These are phyloP conservation scores for Helicolenus hilgendorfi DNA, from an alignment of 2,797 vertebrate species.

Conservation along the genomic window DNA sequence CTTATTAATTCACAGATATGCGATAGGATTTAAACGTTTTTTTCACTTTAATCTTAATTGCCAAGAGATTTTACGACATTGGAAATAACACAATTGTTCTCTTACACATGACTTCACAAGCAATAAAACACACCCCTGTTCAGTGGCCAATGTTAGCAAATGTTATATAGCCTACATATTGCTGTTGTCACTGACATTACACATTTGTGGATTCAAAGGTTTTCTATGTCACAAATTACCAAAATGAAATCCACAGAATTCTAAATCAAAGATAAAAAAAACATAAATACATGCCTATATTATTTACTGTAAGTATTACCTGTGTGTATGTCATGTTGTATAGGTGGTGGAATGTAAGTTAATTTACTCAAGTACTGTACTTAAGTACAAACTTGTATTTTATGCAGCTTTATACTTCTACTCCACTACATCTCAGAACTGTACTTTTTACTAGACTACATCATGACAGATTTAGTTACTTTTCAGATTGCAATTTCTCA, in stretches of 20 bases:
- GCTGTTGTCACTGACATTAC: not conserved
- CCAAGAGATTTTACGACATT: not conserved
- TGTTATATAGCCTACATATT: not conserved
- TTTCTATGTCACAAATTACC: not conserved
- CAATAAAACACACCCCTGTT: not conserved
- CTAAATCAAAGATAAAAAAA: not conserved
- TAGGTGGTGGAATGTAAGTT: not conserved
- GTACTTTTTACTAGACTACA: not conserved
- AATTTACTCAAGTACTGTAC: not conserved
- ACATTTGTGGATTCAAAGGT: not conserved
- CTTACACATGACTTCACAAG: not conserved
- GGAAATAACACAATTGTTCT: not conserved
- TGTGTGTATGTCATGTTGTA: not conserved
- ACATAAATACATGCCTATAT: not conserved
- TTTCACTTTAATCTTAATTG: not conserved
- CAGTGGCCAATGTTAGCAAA: not conserved
- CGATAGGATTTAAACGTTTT: not conserved
- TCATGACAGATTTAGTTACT: not conserved
- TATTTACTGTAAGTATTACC: not conserved
- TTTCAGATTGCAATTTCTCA: not conserved
- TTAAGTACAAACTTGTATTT: not conserved
- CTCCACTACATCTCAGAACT: not conserved
- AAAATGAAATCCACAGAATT: not conserved
- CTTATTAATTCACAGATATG: too few species aligned
- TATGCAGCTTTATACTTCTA: not conserved